Evolutionary conservation across 2,888 invertebrate genomes (phyloP), one percentile per base, ranked within the genome.

Genomic region (Trissoscelio sp.): DNA sequence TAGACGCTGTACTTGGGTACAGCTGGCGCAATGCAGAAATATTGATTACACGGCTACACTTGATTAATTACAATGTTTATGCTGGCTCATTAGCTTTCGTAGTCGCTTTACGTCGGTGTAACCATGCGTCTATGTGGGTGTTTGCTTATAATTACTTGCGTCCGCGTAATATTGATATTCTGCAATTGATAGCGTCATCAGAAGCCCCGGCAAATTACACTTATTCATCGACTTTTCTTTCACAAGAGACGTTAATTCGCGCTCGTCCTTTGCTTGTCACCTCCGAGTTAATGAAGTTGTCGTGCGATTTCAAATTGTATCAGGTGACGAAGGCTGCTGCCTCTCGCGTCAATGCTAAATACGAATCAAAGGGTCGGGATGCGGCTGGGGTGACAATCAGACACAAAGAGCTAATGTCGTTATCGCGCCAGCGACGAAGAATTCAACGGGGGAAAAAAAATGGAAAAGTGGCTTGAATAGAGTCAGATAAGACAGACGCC

Each of bases 41-140:
- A 83, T 81, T 79, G 83, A 83, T 81, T 83, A 58, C 72, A 20
- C 72, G 55, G 69, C 57, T 37, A 16, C 58, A 16, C 78, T 75
- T 81, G 83, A 81, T 83, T 73, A 81, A 83, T 83, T 81, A 66
- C 74, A 66, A 77, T 81, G 80, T 83, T 83, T 78, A 78, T 78
- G 22, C 66, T 28, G 70, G 60, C 60, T 73, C 74, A 75, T 80
- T 80, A 73, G 80, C 70, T 67, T 20, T 70, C 53, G 46, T 16
- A 24, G 37, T 44, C 20, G 46, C 66, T 39, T 14, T 48, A 28
- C 24, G 16, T 22, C 24, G 18, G 11, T 5, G 37, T 42, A n/a
- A n/a, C n/a, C n/a, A n/a, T n/a, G n/a, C n/a, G n/a, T n/a, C n/a
- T 24, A 67, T 31, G 57, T 37, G 60, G 48, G 67, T 67, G 60